phyloP scores from a whole-genome alignment of 2,113 vertebrate genomes.

The Aspiorhynchus laticeps region DNA sequence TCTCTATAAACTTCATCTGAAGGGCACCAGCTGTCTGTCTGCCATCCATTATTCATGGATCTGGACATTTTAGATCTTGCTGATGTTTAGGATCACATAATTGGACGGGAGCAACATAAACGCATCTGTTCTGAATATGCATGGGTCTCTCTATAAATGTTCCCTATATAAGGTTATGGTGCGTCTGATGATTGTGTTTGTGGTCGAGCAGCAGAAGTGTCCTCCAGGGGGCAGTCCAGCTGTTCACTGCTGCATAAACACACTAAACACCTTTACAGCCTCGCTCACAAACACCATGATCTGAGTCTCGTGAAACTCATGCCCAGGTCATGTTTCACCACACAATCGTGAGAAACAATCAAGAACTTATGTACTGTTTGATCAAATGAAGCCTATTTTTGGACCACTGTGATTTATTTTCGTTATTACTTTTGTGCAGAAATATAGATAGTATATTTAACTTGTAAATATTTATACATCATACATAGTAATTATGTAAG shows the following conservation, averaged over 20 bases:
- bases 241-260: conserved; percentile 46
- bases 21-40: conserved; percentile 22
- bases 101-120: not conserved
- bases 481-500: too few relatives aligned
- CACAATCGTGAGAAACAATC: not conserved
- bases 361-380: not conserved
- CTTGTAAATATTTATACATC: too few relatives aligned
- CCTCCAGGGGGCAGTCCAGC: conserved; percentile 75
- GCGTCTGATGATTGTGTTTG: not conserved
- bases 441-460: too few relatives aligned
- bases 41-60: conserved; percentile 29
- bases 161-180: not conserved
- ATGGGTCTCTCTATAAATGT: not conserved
- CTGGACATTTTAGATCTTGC: conserved; percentile 12
- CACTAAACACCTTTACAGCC: not conserved
- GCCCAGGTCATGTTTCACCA: not conserved
- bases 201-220: conserved; percentile 18
- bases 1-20: conserved; percentile 27
- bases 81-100: not conserved
- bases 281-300: not conserved
- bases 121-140: not conserved
- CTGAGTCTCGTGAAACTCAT: not conserved
- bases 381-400: not conserved
- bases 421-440: too few relatives aligned
- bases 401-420: not conserved